Conservation (phyloP, 2,113 vertebrate species). For the Cochlearius cochlearius region DNA sequence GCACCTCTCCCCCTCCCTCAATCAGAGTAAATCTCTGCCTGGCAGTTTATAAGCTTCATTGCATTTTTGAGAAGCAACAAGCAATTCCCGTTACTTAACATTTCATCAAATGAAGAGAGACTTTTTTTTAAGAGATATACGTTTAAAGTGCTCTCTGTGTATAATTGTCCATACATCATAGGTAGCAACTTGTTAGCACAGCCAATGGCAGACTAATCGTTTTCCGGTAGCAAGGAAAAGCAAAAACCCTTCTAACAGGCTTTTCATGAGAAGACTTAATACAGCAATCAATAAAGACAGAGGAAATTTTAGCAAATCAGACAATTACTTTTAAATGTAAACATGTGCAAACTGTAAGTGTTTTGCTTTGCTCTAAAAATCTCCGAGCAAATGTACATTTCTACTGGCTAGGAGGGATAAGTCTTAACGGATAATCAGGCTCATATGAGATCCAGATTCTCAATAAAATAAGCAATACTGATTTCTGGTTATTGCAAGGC, state of each 20-base stretch:
- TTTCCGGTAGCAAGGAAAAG: neutral
- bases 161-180: neutral
- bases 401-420: neutral
- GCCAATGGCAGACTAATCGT: neutral
- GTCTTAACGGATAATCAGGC: neutral
- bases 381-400: neutral
- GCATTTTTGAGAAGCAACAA: neutral
- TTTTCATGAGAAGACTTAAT: neutral
- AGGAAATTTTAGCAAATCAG: neutral
- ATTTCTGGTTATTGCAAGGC: neutral
- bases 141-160: neutral
- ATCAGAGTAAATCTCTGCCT: neutral
- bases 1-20: neutral
- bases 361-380: neutral
- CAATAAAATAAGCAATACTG: neutral
- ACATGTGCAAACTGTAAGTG: neutral
- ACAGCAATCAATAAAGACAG: neutral
- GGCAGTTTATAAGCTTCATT: neutral
- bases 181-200: neutral
- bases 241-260: neutral
- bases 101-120: neutral
- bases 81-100: neutral
- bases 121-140: neutral
- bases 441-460: neutral
- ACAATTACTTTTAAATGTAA: neutral